Base-by-base conservation (phyloP, 1,140 invertebrate species). In the Euwallacea fornicatus region DNA sequence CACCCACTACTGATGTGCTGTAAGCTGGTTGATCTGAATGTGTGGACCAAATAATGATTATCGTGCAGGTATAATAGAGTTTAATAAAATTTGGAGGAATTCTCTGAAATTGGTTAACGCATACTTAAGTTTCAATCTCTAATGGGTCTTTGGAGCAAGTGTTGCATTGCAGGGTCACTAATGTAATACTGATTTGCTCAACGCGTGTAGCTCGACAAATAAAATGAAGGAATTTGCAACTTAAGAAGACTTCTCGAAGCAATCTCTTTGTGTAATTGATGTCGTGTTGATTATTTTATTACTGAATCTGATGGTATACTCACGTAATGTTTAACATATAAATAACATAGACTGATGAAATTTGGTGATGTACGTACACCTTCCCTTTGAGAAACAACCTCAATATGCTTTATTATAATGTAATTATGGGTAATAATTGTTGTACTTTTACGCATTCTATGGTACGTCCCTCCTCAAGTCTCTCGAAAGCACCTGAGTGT, bases 1-100 rank as follows among this genome's bases (percentile, higher is more conserved):
- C 62, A 13, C 63, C 69, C 11, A 66, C 42, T 8, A 47, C 42
- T 16, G 63, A 66, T 43, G 53, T 21, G 7, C 60, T 46, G 7
- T 50, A 43, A 58, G 42, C 21, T 41, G 33, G 59, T 61, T 9
- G 11, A 11, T 9, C 41, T 10, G 42, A 6, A 43, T 41, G 6
- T 42, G 11, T 11, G n/a, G n/a, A 43, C 59, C 59, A 61, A 61
- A 42, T n/a, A 61, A 43, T 43, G 10, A 16, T 61, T 43, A 43
- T 42, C 59, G 9, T 58, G n/a, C 55, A 58, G 4, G 55, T 58
- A 41, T 33, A 13, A 10, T 56, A 58, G 55, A 58, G 21, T 16
- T 4, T 16, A 6, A 10, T 33, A n/a, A 58, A n/a, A 50, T 50
- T 2, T 50, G 21, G 4, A 33, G 21, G 21, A 50, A 10, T 50